Conservation (phyloP, 1,140 invertebrate species). For the Dendrolimus punctatus region DNA sequence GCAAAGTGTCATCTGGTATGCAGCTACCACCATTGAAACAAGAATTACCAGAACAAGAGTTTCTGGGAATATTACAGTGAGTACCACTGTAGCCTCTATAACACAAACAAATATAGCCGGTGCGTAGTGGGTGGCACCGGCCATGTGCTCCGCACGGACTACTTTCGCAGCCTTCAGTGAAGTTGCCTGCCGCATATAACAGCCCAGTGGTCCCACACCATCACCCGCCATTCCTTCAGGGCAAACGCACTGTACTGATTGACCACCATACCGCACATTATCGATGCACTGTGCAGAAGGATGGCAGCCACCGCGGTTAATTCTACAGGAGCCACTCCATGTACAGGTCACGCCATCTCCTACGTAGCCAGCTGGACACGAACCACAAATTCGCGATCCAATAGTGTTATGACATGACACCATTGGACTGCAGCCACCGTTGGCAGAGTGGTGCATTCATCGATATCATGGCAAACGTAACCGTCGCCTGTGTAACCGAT, state of each 20-base stretch:
- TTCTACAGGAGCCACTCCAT: slow-evolving; percentile 78
- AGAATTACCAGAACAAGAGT: slow-evolving; percentile 81
- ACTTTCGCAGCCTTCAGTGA: slow-evolving; percentile 60
- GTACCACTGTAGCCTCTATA: slow-evolving; percentile 74
- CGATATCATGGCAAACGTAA: slow-evolving; percentile 86
- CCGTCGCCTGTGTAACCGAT: slow-evolving; percentile 91
- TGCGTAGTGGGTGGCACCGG: slow-evolving; percentile 64
- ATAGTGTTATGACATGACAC: slow-evolving; percentile 90
- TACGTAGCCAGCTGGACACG: slow-evolving; percentile 89
- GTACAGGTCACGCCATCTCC: slow-evolving; percentile 86
- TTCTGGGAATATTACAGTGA: slow-evolving; percentile 72
- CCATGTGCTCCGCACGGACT: slow-evolving; percentile 81
- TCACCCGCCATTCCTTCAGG: slow-evolving; percentile 83
- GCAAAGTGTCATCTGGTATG: slow-evolving; percentile 44
- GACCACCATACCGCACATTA: slow-evolving; percentile 72
- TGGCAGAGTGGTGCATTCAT: slow-evolving; percentile 86
- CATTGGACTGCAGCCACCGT: slow-evolving; percentile 92
- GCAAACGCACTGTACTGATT: slow-evolving; percentile 83
- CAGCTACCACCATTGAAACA: slow-evolving; percentile 91
- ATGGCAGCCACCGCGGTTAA: slow-evolving; percentile 90
- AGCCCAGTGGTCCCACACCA: slow-evolving; percentile 88
- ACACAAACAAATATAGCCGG: slow-evolving; percentile 75
- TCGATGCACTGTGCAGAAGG: slow-evolving; percentile 84
- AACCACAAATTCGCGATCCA: slow-evolving; percentile 88
- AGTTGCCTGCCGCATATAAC: slow-evolving; percentile 61